Conservation (phyloP, 2,113 vertebrate species). For the Meriones unguiculatus region DNA sequence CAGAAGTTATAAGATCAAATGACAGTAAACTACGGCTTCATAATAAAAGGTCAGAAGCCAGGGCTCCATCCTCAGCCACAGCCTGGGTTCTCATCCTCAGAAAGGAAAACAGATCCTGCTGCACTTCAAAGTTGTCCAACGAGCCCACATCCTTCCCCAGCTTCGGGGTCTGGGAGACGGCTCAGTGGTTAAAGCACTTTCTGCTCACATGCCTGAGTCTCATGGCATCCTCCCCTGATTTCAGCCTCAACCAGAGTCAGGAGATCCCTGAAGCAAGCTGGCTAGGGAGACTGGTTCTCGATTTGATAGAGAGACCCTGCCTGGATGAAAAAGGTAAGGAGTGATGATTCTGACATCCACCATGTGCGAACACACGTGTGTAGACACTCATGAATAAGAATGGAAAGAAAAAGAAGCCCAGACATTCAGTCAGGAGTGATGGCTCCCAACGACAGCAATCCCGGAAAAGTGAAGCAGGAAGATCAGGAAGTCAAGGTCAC, state of each 20-base stretch:
- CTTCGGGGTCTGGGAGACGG: background rate
- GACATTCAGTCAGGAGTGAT: background rate
- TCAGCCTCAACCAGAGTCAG: background rate
- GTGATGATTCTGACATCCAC: background rate
- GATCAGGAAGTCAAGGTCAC: too few species aligned
- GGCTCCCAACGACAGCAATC: too few species aligned
- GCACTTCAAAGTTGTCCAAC: background rate
- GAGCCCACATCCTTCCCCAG: background rate
- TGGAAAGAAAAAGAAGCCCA: background rate
- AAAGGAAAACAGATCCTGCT: background rate
- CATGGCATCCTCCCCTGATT: too few species aligned
- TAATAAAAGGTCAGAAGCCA: background rate
- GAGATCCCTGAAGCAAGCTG: background rate
- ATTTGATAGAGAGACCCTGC: background rate
- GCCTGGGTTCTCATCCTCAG: background rate
- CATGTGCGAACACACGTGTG: background rate
- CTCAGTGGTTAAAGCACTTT: background rate
- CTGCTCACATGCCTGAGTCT: background rate
- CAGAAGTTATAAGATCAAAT: slow-evolving; percentile 34
- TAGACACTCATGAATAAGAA: background rate
- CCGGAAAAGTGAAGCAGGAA: background rate
- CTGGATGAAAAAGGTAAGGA: background rate
- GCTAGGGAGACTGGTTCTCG: background rate
- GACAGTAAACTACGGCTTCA: background rate
- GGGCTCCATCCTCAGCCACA: background rate